Evolutionary conservation across 2,113 vertebrate species (phyloP), one percentile per base, ranked within the genome.

Genomic region (Cyanoderma ruficeps): DNA sequence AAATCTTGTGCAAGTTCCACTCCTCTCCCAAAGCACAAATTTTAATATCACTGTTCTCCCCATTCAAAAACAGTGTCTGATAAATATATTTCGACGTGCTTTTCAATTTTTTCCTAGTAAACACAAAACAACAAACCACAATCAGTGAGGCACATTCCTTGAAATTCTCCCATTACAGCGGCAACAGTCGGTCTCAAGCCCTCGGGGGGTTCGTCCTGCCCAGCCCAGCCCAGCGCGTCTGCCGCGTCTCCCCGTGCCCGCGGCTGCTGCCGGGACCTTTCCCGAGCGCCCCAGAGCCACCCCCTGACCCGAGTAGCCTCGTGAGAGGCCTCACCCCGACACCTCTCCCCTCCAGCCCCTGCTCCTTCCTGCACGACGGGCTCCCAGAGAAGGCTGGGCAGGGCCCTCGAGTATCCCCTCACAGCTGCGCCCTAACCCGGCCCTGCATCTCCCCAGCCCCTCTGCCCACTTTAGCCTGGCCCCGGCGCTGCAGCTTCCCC

Each of bases 21-120:
- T 99, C 98, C 96, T 99, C 98, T 82, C 99, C 99, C 94, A 99
- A 98, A 20, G 99, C 99, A 92, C 99, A 99, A 44, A 99, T 99
- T 35, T 99, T 98, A 96, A 99, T 98, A 72, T 99, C 99, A 27
- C 99, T 99, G 97, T 99, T 99, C 97, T 99, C 99, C 16, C 99
- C 99, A 55, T 99, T 99, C 88, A 99, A 89, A 96, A 99, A 99
- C 70, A 99, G 98, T 1, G 99, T 99, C 96, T 99, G 99, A 93
- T 99, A 99, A 96, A 99, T 99, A 82, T 99, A 99, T 53, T 98
- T 99, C 0, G 99, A 99, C 2, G 99, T 99, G 95, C 99, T 99
- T 97, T 99, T 99, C 92, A 99, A 64, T 87, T 99, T 99, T 95
- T 99, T 99, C 97, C 99, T 90, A 21, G 15, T 6, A 3, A 69